Conservation (phyloP, 2,113 vertebrate genomes). For the Pterocles burchelli region DNA sequence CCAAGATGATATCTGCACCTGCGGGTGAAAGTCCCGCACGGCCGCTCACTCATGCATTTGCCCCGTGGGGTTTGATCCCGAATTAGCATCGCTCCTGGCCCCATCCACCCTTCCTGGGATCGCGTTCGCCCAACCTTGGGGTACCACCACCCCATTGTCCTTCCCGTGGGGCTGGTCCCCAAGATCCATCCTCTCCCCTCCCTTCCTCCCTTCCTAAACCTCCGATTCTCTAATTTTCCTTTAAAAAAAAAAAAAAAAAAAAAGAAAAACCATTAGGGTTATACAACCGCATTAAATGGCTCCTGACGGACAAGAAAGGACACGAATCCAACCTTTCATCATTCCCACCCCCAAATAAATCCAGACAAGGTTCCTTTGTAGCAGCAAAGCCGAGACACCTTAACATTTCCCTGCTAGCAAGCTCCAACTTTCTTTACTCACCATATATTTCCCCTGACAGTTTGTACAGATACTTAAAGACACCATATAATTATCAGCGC, state of each 20-base stretch:
- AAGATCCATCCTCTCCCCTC: neutral
- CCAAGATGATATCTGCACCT: neutral
- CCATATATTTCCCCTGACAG: slow-evolving; percentile 82
- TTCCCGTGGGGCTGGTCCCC: neutral
- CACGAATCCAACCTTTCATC: slow-evolving; percentile 66
- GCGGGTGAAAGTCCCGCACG: neutral
- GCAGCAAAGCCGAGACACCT: slow-evolving; percentile 33
- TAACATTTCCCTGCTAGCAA: slow-evolving; percentile 50
- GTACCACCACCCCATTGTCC: neutral
- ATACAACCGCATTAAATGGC: slow-evolving; percentile 40
- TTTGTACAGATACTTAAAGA: slow-evolving; percentile 79
- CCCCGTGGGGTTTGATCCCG: neutral
- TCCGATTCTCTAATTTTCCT: neutral
- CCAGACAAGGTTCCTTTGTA: slow-evolving; percentile 72
- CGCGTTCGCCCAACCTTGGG: neutral
- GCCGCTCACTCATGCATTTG: neutral
- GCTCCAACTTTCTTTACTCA: slow-evolving; percentile 64
- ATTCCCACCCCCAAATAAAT: slow-evolving; percentile 71
- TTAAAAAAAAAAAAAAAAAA: slow-evolving; percentile 23
- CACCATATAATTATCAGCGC: slow-evolving; percentile 78
- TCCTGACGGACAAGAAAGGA: slow-evolving; percentile 68
- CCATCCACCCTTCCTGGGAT: neutral
- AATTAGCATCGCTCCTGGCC: neutral
- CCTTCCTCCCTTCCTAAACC: neutral
- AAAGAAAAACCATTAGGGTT: slow-evolving; percentile 69